Evolutionary conservation across 2,797 vertebrate genomes (phyloP).

Genomic region (Amazona ochrocephala): DNA sequence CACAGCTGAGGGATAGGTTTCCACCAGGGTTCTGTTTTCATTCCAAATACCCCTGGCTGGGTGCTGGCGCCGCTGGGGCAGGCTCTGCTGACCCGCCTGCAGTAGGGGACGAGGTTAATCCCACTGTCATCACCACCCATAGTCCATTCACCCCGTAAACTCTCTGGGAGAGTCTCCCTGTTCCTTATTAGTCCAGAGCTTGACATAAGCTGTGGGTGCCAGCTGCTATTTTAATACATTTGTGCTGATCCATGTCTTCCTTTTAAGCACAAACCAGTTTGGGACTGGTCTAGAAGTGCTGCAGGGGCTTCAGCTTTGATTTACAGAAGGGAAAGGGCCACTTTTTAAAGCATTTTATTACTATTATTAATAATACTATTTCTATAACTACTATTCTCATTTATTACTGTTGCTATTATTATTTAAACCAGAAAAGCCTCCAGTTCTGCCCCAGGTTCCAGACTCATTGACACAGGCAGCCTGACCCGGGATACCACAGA

Average conservation of each 20-base stretch:
- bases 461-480: not conserved
- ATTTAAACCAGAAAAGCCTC: not conserved
- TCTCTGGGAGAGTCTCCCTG: not conserved
- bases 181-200: not conserved
- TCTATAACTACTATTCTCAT: not conserved
- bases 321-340: not conserved
- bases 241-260: not conserved
- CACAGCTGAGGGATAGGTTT: slow-evolving; percentile 26
- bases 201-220: not conserved
- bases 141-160: accelerated
- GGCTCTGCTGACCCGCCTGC: not conserved
- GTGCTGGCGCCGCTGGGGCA: not conserved
- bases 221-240: not conserved
- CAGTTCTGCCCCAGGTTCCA: not conserved
- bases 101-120: not conserved
- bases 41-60: accelerated
- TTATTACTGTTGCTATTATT: not conserved
- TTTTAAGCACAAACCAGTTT: not conserved
- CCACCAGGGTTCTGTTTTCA: not conserved
- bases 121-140: not conserved
- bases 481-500: not conserved
- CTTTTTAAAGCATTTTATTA: not conserved
- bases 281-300: not conserved
- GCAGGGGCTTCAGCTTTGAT: not conserved
- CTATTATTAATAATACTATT: not conserved